These are phyloP conservation scores for Allolobophora icterica DNA, from an alignment of 2,888 invertebrate species.

Conservation along the genomic window DNA sequence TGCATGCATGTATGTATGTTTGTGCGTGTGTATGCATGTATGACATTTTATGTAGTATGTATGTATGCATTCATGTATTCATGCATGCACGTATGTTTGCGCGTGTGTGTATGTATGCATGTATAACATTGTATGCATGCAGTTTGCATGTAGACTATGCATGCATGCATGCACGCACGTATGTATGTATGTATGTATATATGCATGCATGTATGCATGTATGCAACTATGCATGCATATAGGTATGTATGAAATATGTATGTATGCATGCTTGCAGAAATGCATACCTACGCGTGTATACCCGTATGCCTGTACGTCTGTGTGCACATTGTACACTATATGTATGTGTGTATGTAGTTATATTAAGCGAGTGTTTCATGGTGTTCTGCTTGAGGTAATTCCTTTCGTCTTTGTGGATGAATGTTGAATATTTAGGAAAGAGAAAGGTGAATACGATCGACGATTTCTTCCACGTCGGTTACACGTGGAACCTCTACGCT, in stretches of 20 bases:
- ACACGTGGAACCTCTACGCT: constrained; percentile 51
- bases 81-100: not conserved
- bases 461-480: constrained; percentile 52
- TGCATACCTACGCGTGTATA: not conserved
- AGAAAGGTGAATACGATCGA: constrained; percentile 52
- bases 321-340: too few relatives aligned
- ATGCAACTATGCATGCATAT: not conserved
- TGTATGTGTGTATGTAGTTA: too few relatives aligned
- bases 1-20: constrained; percentile 31
- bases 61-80: not conserved
- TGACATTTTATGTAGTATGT: not conserved
- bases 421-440: constrained; percentile 38
- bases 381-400: not conserved
- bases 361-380: not conserved
- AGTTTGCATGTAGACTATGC: not conserved
- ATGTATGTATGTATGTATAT: not conserved
- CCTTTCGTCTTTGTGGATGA: not conserved
- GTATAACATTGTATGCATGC: too few relatives aligned
- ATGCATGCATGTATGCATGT: not conserved
- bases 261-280: too few relatives aligned
- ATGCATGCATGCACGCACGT: not conserved
- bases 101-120: not conserved
- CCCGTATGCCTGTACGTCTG: not conserved
- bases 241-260: too few relatives aligned
- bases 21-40: constrained; percentile 23